Base-by-base conservation (phyloP, 2,888 invertebrate genomes). In the Ethmia dodecea region DNA sequence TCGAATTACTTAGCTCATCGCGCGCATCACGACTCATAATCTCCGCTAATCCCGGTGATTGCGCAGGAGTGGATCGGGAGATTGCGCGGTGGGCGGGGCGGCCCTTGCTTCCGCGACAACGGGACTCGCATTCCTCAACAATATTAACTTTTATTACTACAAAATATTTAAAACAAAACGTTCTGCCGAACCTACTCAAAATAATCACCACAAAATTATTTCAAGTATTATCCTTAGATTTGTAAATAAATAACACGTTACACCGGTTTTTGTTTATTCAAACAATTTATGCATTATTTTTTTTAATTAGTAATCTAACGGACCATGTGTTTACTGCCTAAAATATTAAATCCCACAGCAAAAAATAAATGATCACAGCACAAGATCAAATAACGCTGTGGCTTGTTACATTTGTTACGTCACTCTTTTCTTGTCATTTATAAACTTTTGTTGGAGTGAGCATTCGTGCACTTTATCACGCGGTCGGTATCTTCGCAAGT, bases 41-140 rank as follows among this genome's bases (percentile, higher is more conserved):
- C 51, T 52, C 45, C 49, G 45, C 33, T 55, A 59, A 67, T 70
- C 56, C 58, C 49, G 51, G 55, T 58, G 67, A 70, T 71, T 64
- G 67, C 57, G 46, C 55, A 55, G 55, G 58, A 62, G 61, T 57
- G 49, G 57, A 57, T 52, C 52, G 48, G 49, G 48, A 59, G 48
- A 59, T 56, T 63, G 65, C 54, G 52, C 39, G 45, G 50, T 52
- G 54, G 49, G 51, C 50, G 54, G 47, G 39, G 35, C 13, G 25
- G 31, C 36, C 15, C 13, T 31, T 13, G 46, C 57, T 63, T 65
- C 58, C 64, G 60, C 60, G 50, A 52, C 59, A 76, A 75, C 76
- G 73, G 71, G 62, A 72, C 57, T 52, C 32, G 49, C 70, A 66
- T 75, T 70, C 68, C 67, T 10, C 5, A 13, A 16, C n/a, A 3